Percentiles rank a stretch among this genome's conserved stretches.
These are phyloP conservation scores for Myripristis murdjan DNA, from an alignment of 2,797 vertebrate genomes.

Conservation along the genomic window DNA sequence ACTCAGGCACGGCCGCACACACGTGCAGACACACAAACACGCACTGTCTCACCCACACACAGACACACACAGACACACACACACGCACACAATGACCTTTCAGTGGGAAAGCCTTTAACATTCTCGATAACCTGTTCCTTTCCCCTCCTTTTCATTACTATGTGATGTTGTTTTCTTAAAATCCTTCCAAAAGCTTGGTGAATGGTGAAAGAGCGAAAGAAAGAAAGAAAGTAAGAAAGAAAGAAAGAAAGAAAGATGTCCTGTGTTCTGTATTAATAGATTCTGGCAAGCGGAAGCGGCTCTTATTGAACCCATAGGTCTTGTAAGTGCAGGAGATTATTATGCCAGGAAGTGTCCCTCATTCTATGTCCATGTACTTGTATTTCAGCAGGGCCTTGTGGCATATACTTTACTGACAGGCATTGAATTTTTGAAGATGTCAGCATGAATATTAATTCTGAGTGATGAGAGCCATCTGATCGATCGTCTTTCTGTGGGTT, in stretches of 20 bases:
- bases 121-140: conserved; percentile 47
- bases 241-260: conserved; percentile 8
- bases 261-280: too few relatives aligned
- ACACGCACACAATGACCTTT: too few relatives aligned
- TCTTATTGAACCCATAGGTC: too few relatives aligned
- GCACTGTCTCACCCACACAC: conserved; percentile 15
- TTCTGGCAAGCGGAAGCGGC: too few relatives aligned
- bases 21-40: conserved; percentile 9
- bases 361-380: conserved; percentile 26
- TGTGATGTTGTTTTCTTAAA: conserved; percentile 43
- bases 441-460: conserved; percentile 63
- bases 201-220: conserved; percentile 12
- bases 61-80: conserved; percentile 28
- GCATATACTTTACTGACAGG: conserved; percentile 50
- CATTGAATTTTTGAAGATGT: conserved; percentile 54
- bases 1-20: conserved; percentile 7
- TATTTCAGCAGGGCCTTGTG: conserved; percentile 31
- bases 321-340: too few relatives aligned
- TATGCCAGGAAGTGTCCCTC: conserved; percentile 6
- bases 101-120: conserved; percentile 43
- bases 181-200: conserved; percentile 30
- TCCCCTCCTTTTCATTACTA: conserved; percentile 41
- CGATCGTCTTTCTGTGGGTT: conserved; percentile 58
- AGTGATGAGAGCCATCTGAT: conserved; percentile 16
- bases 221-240: neutral